A percentile compares a stretch with the other conserved stretches of the same genome.
Evolutionary conservation across 2,113 vertebrate species (phyloP).

Genomic region (Pollachius pollachius): DNA sequence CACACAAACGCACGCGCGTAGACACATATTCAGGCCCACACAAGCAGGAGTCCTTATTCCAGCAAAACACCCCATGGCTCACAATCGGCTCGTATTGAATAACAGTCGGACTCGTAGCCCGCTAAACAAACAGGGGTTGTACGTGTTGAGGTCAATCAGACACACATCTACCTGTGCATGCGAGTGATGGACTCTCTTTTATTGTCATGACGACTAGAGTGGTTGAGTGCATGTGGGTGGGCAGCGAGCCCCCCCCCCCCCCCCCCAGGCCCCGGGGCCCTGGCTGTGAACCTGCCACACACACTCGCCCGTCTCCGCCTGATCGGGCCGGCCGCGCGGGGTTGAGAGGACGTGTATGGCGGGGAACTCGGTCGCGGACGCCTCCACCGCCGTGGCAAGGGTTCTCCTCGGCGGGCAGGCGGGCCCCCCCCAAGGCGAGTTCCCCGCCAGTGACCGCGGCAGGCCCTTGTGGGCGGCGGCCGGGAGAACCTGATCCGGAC

Average conservation of each 20-base stretch:
- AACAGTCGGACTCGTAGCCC: constrained; percentile 42
- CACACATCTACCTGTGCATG: constrained; percentile 38
- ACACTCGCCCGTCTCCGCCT: constrained; percentile 51
- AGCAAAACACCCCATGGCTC: constrained; percentile 56
- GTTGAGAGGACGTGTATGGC: constrained; percentile 70
- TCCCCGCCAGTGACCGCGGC: constrained; percentile 69
- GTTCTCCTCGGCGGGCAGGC: constrained; percentile 62
- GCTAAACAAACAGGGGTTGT: constrained; percentile 48
- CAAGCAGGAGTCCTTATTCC: constrained; percentile 39
- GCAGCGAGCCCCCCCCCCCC: constrained; percentile 23
- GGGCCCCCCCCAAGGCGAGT: constrained; percentile 52
- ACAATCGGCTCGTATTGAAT: constrained; percentile 63
- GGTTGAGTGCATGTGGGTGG: constrained; percentile 52
- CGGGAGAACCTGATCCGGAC: constrained; percentile 77
- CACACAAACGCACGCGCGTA: constrained; percentile 45
- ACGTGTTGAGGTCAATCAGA: constrained; percentile 48
- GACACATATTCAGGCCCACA: constrained; percentile 17
- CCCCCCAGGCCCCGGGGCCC: constrained; percentile 51
- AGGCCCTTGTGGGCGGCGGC: constrained; percentile 69
- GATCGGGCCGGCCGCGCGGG: constrained; percentile 59
- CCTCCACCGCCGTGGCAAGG: constrained; percentile 44
- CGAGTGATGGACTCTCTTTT: constrained; percentile 19
- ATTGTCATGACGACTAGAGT: constrained; percentile 30
- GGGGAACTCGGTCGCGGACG: constrained; percentile 49
- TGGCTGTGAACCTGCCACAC: constrained; percentile 64